Base-by-base conservation (phyloP, 2,888 invertebrate genomes). In the Pyrrhosoma nymphula region DNA sequence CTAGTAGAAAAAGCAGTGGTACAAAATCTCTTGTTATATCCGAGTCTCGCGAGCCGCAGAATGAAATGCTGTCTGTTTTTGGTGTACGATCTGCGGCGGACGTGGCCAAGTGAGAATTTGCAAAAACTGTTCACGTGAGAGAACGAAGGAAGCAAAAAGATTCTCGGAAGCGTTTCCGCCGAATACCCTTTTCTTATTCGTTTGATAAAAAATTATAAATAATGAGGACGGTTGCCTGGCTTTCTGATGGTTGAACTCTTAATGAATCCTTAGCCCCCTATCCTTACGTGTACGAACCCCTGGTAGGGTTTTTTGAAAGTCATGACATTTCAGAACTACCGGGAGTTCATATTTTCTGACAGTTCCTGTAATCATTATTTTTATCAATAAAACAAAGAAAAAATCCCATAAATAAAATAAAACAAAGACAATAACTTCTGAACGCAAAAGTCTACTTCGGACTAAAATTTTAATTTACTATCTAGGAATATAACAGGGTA, bases 61-160 rank as follows among this genome's bases (percentile, higher is more conserved):
- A 82, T 82, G 35, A 82, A 82, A 82, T 16, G 35, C 30, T 82
- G 82, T 35, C 82, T 35, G 82, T 35, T 69, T 47, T 60, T 14
- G 35, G 30, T 35, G 82, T 35, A 82, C 82, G 82, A 35, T 82
- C 82, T 82, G 82, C n/a, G 82, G 82, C 82, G 82, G 82, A 82
- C 82, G n/a, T 35, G 8, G 82, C 30, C 82, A 35, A 0, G 30
- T 26, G 30, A 82, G 82, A 35, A n/a, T 35, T 82, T 35, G 35
- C 82, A 82, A 82, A 82, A 82, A 82, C 82, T 30, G 23, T 82
- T 82, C 30, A 26, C 35, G 35, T 26, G 82, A 60, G 82, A 82
- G 35, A 82, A 82, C 35, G 0, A 14, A 1, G 47, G 35, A 26
- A 82, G 82, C 82, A 30, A 82, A 82, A 82, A 82, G 82, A 35